Evolutionary conservation across 2,797 vertebrate species (phyloP), one percentile per base, ranked within the genome.

Genomic region (Bovichtus diacanthus): DNA sequence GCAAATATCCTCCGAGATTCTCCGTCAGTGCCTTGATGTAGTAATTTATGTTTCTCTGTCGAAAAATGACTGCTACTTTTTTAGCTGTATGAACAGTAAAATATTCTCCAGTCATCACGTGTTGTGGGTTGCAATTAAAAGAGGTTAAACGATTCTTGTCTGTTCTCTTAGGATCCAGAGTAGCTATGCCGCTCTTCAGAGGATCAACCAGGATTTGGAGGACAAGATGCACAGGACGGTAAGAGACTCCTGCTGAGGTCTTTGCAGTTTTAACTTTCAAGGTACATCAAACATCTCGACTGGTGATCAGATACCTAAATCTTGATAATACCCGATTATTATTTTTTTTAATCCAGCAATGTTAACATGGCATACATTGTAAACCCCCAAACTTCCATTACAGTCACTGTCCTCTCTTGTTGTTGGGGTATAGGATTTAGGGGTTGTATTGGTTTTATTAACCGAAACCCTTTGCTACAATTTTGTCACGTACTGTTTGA

Each of bases 201-300:
- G 97, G 92, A 97, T 99, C 95, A 99, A 99, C 92, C 97, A 98
- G 91, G 97, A 99, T 90, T 93, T 99, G 93, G 97, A 99, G 87
- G 96, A 98, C 84, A 99, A 98, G 91, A 96, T 99, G 82, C 97
- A 96, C 87, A 93, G 95, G 84, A 97, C 96, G 96, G 98, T 99
- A 92, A 96, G 96, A 90, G 47, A 39, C 23, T 31, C 21, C 9
- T 19, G 25, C 38, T 7, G 27, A 19, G 18, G 23, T 9, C 6
- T 65, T 68, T 27, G 2, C 36, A 39, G 18, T 31, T 44, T 58
- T 46, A 44, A 18, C 13, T 58, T 51, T 59, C 46, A 5, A 38
- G 4, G 18, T 27, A 11, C 36, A 43, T 15, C 1, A 5, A 54
- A 72, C 16, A 71, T 29, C 11, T 70, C 41, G 19, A 23, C 36